Base-by-base conservation (phyloP, 2,113 vertebrate species). In the Pionites leucogaster region DNA sequence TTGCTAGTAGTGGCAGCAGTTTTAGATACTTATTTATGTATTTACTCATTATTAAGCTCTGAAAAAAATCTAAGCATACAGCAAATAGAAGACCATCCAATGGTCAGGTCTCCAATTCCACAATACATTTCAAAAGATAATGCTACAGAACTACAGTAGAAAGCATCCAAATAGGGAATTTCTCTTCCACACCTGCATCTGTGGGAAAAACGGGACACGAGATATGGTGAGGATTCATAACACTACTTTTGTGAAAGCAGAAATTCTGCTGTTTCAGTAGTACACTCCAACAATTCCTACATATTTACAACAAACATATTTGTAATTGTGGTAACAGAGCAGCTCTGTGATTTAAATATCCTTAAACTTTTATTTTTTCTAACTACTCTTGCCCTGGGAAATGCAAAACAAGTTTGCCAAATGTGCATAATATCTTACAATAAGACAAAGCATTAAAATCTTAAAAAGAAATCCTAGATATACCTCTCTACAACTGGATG, bases 341-440 rank as follows among this genome's bases (percentile, higher is more conserved):
- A 59, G 22, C 33, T 59, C 57, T 24, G 33, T 35, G 57, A 35
- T 90, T 67, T 47, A 65, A 77, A 44, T 22, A 5, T 2, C 1
- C 20, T 29, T 14, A 53, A 20, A 53, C 7, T 33, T 27, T 2
- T 14, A 8, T 28, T 2, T 17, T 78, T 81, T 57, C 27, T 42
- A 71, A 42, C 28, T 63, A 31, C 3, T 12, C 11, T 70, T 65
- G 28, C 9, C 10, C 31, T 33, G 4, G 7, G 12, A 77, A 86
- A 86, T 3, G 10, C 7, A 84, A 81, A 67, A 52, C 1, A 71
- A 44, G 2, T 53, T 33, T 86, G 23, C 6, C n/a, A 83, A 65
- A 70, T 4, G 11, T 0, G 0, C 41, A 23, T 14, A 28, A 65
- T 37, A 2, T 37, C 59, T 74, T 70, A 52, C 10, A 25, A 33